Evolutionary conservation across 1,140 invertebrate genomes (phyloP).

Genomic region (Achroia grisella): DNA sequence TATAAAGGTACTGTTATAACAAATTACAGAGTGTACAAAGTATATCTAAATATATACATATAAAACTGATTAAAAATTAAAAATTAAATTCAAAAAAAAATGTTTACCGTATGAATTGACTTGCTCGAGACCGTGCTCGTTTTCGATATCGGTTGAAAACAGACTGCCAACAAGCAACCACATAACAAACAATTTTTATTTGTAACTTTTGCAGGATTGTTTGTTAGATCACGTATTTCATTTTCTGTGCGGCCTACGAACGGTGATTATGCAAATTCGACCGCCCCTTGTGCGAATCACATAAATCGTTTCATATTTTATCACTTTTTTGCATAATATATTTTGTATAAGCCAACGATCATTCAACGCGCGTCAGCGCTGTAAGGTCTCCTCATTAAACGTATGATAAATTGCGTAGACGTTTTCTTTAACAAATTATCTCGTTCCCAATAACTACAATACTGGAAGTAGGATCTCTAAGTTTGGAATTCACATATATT

Average conservation of each 20-base stretch:
- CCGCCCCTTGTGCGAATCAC: slow-evolving; percentile 35
- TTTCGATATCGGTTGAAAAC: too few relatives aligned
- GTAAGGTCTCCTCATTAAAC: slow-evolving; percentile 29
- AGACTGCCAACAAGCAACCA: too few relatives aligned
- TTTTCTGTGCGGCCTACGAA: slow-evolving; percentile 25
- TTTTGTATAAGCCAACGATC: slow-evolving; percentile 34
- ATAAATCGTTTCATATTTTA: slow-evolving; percentile 58
- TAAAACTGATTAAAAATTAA: too few relatives aligned
- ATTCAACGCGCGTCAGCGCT: slow-evolving; percentile 21
- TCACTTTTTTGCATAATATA: slow-evolving; percentile 48
- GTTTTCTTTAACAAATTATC: not conserved
- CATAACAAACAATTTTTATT: slow-evolving; percentile 6
- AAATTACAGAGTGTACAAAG: too few relatives aligned
- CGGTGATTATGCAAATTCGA: slow-evolving; percentile 48
- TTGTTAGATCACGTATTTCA: slow-evolving; percentile 42
- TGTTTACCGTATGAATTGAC: too few relatives aligned
- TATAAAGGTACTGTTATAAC: too few relatives aligned
- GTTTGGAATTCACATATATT: too few relatives aligned
- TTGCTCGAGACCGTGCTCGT: too few relatives aligned
- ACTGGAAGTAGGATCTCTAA: too few relatives aligned
- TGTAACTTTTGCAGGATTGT: slow-evolving; percentile 18
- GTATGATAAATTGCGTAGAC: slow-evolving; percentile 23
- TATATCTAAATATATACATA: too few relatives aligned
- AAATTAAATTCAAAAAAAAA: too few relatives aligned
- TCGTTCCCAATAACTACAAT: not conserved